Conservation (phyloP, 2,113 vertebrate genomes). For the Hyla sarda region DNA sequence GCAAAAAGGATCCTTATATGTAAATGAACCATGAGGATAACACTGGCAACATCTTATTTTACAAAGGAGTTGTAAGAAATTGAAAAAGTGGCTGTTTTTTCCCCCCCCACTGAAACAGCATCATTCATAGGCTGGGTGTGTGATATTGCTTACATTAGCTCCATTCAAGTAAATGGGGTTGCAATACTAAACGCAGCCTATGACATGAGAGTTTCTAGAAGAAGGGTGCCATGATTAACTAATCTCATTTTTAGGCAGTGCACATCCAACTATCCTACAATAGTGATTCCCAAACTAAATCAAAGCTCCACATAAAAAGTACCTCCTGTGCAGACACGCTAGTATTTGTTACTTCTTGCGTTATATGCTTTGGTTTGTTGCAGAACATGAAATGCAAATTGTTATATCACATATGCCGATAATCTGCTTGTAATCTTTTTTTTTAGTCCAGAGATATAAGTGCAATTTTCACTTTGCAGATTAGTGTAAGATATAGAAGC, state of each 20-base stretch:
- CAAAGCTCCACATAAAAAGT: constrained; percentile 50
- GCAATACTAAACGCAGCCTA: neutral
- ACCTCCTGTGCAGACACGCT: neutral
- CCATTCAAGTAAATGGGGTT: neutral
- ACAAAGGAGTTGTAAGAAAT: neutral
- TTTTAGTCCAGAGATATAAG: constrained; percentile 17
- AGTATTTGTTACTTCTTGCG: constrained; percentile 29
- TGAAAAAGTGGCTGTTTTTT: neutral
- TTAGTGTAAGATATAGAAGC: constrained; percentile 63
- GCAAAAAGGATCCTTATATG: neutral
- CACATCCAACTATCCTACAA: neutral
- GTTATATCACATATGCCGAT: neutral
- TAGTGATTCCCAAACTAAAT: neutral
- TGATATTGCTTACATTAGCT: neutral
- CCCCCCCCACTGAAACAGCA: neutral
- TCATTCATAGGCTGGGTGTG: neutral
- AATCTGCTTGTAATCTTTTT: neutral
- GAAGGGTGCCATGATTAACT: neutral
- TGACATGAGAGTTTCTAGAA: neutral
- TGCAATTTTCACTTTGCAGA: constrained; percentile 59
- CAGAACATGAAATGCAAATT: constrained; percentile 11
- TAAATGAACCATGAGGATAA: neutral
- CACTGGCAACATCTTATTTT: neutral
- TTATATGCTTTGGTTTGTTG: constrained; percentile 56
- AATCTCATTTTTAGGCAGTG: neutral